phyloP scores from a whole-genome alignment of 2,113 vertebrate species.

The Gobio gobio region DNA sequence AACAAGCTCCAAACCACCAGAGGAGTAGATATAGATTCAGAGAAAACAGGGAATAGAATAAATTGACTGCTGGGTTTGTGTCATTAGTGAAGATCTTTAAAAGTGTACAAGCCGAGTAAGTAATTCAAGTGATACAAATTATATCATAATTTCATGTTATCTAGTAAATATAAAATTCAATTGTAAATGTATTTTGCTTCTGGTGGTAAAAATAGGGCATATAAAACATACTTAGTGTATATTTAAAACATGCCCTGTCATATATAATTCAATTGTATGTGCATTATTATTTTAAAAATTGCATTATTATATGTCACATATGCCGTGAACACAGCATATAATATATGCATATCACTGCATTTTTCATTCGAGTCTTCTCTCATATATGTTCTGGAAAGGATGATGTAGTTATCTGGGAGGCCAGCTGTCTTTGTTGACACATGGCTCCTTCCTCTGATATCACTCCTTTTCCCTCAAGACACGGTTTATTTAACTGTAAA shows the following conservation, averaged over 20 bases:
- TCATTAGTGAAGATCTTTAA: background rate
- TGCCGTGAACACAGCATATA: background rate
- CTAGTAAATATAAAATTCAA: background rate
- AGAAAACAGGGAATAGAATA: background rate
- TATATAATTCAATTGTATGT: background rate
- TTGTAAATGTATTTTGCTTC: background rate
- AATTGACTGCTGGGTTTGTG: constrained; percentile 5
- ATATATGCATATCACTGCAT: constrained; percentile 15
- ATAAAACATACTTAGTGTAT: background rate
- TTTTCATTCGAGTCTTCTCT: background rate
- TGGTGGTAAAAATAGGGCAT: background rate
- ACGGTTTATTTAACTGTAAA: constrained; percentile 19
- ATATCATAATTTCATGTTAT: background rate
- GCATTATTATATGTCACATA: background rate
- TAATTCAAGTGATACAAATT: background rate
- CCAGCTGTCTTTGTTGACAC: constrained; percentile 30
- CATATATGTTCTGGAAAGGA: background rate
- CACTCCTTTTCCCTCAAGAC: constrained; percentile 21
- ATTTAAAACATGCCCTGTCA: background rate
- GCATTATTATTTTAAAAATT: background rate
- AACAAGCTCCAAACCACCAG: background rate
- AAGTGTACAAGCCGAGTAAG: background rate
- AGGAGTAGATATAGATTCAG: background rate
- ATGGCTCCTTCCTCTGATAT: background rate
- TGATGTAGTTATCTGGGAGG: constrained; percentile 33